Base-by-base conservation (phyloP, 2,797 vertebrate genomes). In the Pseudochromis fuscus region DNA sequence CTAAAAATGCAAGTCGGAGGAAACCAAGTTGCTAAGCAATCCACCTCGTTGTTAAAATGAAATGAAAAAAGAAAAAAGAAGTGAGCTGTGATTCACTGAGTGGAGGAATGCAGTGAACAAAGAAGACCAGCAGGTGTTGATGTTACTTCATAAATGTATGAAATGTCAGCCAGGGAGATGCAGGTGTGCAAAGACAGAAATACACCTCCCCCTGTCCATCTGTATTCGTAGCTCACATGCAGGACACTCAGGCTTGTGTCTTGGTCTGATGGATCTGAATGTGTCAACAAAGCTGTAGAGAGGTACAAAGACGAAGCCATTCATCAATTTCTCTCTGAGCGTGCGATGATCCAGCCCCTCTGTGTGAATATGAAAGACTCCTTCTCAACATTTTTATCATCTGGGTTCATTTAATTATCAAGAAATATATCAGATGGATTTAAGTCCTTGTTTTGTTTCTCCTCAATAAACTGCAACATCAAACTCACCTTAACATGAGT, bases 261-360 rank as follows among this genome's bases (percentile, higher is more conserved):
- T 53, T 16, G 13, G 13, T 19, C 53, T 76, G 74, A 85, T 81
- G 69, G 59, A 74, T 73, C 61, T 48, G 35, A 28, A 42, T 19
- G 40, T 79, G 69, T 79, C 69, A 59, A 27, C 64, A 37, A 18
- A 12, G 57, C 8, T 57, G 60, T n/a, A 30, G 31, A 71, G 30
- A 56, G 56, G 18, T 57, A 50, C 49, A 51, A 38, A 77, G 67
- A 78, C 77, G 74, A 65, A 71, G 77, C 81, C 67, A 66, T 52
- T 62, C 30, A 50, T 30, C 27, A 33, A 27, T 33, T 48, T 21
- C 18, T 58, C 16, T 1, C 1, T 21, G 24, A 38, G 3, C n/a
- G n/a, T n/a, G n/a, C n/a, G n/a, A n/a, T n/a, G n/a, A n/a, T n/a
- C n/a, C n/a, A n/a, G n/a, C n/a, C n/a, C n/a, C n/a, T n/a, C n/a